Percentiles rank a stretch among this genome's conserved stretches.
phyloP scores from a whole-genome alignment of 2,888 invertebrate species.

The Drosophila pseudotakahashii region DNA sequence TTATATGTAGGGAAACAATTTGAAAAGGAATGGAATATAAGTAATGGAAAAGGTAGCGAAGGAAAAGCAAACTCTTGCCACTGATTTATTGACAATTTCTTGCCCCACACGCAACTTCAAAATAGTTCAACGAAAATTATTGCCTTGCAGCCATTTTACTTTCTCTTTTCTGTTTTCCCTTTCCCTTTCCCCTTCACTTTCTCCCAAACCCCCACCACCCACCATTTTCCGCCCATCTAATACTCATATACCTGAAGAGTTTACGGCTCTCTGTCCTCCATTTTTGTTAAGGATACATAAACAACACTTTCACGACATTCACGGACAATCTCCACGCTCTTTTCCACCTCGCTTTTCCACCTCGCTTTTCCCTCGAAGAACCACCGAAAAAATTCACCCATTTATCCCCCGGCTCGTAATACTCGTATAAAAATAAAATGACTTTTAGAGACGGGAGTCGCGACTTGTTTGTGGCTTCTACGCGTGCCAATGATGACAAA shows the following conservation, averaged over 20 bases:
- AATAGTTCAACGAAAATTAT: conserved; percentile 31
- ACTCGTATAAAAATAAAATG: conserved; percentile 38
- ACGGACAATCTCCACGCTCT: conserved; percentile 29
- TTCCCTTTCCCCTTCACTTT: background rate
- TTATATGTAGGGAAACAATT: background rate
- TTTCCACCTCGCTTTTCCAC: conserved; percentile 6
- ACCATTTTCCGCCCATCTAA: background rate
- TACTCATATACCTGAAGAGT: conserved; percentile 51
- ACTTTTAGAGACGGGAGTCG: conserved; percentile 38
- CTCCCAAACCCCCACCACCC: background rate
- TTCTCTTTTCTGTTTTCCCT: background rate
- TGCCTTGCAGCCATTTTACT: conserved; percentile 6
- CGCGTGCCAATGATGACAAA: conserved; percentile 55
- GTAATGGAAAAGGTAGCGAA: too few species aligned
- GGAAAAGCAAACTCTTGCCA: background rate
- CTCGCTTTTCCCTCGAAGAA: background rate
- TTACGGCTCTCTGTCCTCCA: conserved; percentile 44
- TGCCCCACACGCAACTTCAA: conserved; percentile 16
- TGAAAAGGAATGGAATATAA: too few species aligned
- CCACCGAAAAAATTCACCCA: conserved; percentile 11
- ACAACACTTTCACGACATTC: conserved; percentile 60
- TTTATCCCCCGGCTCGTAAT: conserved; percentile 15
- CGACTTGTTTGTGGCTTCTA: conserved; percentile 68
- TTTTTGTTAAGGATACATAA: conserved; percentile 42
- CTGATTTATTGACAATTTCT: conserved; percentile 32